Evolutionary conservation across 2,797 vertebrate species (phyloP), one percentile per base, ranked within the genome.

Genomic region (Mycteria americana): DNA sequence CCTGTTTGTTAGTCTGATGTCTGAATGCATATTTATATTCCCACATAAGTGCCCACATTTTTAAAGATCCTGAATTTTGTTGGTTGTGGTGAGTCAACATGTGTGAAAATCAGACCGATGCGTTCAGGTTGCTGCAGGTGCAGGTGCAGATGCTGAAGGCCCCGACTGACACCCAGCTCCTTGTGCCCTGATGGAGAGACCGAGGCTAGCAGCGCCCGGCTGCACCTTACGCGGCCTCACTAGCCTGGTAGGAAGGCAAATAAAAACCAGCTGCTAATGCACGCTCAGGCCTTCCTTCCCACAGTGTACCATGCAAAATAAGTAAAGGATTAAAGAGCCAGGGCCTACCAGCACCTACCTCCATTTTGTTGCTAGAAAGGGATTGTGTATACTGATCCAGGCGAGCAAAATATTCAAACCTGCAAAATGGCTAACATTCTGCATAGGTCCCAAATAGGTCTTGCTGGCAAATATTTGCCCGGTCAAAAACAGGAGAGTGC

Each of bases 151-250:
- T 30, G 56, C 43, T 27, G 30, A 73, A 74, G 43, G 28, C 23
- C 11, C 15, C 0, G 1, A 6, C n/a, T 73, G 48, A 33, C 35
- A 21, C 11, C 8, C 31, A 18, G 39, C 9, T 53, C 28, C 35
- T 15, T 16, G 35, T 23, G 46, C 33, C 16, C 12, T 14, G 18
- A 33, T 22, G 30, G 27, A 28, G 62, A 69, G 12, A 31, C 11
- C 0, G 1, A 51, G 43, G 35, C 33, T 13, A 24, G 41, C 23
- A 50, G 73, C 78, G 30, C 39, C 53, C 0, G 0, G 31, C 27
- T 24, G 23, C 23, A 24, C 31, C 46, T 83, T 30, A 13, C 33
- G 10, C 39, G 41, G 19, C 48, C 62, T 68, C 1, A 0, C 30
- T 18, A 33, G 50, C n/a, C n/a, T 11, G 13, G 2, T 7, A 27